Evolutionary conservation across 2,888 invertebrate genomes (phyloP), one percentile per base, ranked within the genome.

Genomic region (Lithophane ornitopus): DNA sequence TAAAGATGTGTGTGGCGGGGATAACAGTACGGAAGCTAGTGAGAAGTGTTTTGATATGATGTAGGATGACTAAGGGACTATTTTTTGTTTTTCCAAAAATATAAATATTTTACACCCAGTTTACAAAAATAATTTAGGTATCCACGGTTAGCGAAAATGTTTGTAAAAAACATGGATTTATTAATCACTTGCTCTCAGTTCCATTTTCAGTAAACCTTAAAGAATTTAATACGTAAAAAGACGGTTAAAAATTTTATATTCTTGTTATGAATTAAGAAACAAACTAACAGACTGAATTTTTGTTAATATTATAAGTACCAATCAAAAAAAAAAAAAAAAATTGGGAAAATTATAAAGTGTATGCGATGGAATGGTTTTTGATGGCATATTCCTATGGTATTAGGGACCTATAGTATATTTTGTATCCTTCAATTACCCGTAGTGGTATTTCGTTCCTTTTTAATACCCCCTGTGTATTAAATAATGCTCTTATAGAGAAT

Each of bases 21-120:
- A 77, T 14, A 89, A 90, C 62, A 90, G 81, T 8, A 91, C 90
- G 4, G 88, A 84, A 0, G 39, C 41, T 0, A 89, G 88, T 2
- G 91, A 89, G 9, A 91, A 85, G 1, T 96, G 95, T 77, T 94
- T 93, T 87, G 94, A 94, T 56, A 92, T 93, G 89, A 87, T 87
- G 68, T 89, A 59, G 54, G 22, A n/a, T n/a, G 52, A 3, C 9
- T 11, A 11, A 0, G 2, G 0, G 3, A 1, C n/a, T 0, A 3
- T 26, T n/a, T 7, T 26, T n/a, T 3, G 12, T 67, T 76, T 82
- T 78, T 63, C 49, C 82, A 78, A 58, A 58, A 49, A 78, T 82
- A 76, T 74, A 49, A 71, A 78, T 0, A 2, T 11, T 71, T 22
- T 26, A 22, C 14, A 3, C 6, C 44, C 44, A 44, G 44, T 44